These are phyloP conservation scores for Paramormyrops hopkinsi DNA, from an alignment of 2,797 vertebrate genomes.

Conservation along the genomic window DNA sequence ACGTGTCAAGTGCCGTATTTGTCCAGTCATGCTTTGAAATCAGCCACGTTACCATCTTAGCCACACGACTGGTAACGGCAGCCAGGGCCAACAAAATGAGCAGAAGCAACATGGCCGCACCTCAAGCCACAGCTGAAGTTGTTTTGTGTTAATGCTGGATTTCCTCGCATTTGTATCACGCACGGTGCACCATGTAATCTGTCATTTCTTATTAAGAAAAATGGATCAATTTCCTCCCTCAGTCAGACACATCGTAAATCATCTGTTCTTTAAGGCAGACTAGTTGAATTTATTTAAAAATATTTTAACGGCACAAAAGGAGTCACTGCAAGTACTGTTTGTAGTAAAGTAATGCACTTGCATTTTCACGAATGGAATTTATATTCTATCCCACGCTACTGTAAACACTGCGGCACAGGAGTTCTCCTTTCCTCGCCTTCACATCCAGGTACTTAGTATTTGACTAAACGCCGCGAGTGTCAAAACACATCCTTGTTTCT, in stretches of 20 bases:
- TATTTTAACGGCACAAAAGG: background rate
- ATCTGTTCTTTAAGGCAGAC: background rate
- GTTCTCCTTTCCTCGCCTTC: background rate
- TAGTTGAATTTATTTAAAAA: background rate
- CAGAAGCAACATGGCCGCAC: background rate
- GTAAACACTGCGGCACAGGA: background rate
- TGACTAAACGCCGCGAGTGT: constrained; percentile 5
- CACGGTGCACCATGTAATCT: background rate
- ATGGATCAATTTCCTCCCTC: background rate
- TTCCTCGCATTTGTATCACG: background rate
- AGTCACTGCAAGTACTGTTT: background rate
- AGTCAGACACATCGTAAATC: background rate
- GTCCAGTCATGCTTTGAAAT: constrained; percentile 4
- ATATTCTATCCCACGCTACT: background rate
- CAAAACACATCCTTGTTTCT: constrained; percentile 12
- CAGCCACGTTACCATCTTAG: background rate
- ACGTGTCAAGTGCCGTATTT: constrained; percentile 22
- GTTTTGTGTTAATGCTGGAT: background rate
- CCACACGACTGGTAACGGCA: background rate
- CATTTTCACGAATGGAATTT: background rate
- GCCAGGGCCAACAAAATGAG: background rate
- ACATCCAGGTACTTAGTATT: background rate
- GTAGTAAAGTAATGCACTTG: background rate
- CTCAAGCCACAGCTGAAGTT: background rate
- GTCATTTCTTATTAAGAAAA: background rate